These are phyloP conservation scores for Bembecia ichneumoniformis DNA, from an alignment of 2,888 invertebrate genomes.

Conservation along the genomic window DNA sequence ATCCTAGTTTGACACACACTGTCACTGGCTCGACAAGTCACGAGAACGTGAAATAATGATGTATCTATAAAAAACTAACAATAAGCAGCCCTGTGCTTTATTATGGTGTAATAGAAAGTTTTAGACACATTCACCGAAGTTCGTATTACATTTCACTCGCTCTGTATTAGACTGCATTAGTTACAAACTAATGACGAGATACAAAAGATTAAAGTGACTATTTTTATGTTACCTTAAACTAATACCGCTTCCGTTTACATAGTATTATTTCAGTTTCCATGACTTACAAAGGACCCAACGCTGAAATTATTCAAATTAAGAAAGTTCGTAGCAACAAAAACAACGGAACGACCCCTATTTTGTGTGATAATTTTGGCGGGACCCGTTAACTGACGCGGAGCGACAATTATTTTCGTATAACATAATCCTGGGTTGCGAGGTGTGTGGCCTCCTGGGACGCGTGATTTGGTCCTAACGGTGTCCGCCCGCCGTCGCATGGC, in stretches of 20 bases:
- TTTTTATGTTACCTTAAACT: not conserved
- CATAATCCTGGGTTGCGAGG: conserved; percentile 54
- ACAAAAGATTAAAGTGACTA: not conserved
- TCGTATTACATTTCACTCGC: too few relatives aligned
- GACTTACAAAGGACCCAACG: conserved; percentile 22
- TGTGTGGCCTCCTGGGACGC: conserved; percentile 45
- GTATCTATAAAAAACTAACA: too few relatives aligned
- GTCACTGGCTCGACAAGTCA: too few relatives aligned
- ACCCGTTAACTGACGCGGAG: conserved; percentile 39
- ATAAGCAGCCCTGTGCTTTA: too few relatives aligned
- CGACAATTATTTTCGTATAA: conserved; percentile 65
- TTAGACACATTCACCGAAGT: too few relatives aligned
- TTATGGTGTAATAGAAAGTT: too few relatives aligned
- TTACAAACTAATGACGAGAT: too few relatives aligned
- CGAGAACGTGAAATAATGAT: too few relatives aligned
- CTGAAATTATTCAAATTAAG: conserved; percentile 53
- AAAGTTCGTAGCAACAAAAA: conserved; percentile 43
- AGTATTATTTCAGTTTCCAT: conserved; percentile 19
- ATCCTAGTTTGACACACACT: too few relatives aligned
- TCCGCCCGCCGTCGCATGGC: conserved; percentile 16
- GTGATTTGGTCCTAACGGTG: conserved; percentile 26
- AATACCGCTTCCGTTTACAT: too few relatives aligned
- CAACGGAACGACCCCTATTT: conserved; percentile 47
- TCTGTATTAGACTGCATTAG: too few relatives aligned
- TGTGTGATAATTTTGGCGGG: conserved; percentile 41